A percentile compares a stretch with the other conserved stretches of the same genome.
phyloP scores from a whole-genome alignment of 2,113 vertebrate species.

The Actenoides hombroni region DNA sequence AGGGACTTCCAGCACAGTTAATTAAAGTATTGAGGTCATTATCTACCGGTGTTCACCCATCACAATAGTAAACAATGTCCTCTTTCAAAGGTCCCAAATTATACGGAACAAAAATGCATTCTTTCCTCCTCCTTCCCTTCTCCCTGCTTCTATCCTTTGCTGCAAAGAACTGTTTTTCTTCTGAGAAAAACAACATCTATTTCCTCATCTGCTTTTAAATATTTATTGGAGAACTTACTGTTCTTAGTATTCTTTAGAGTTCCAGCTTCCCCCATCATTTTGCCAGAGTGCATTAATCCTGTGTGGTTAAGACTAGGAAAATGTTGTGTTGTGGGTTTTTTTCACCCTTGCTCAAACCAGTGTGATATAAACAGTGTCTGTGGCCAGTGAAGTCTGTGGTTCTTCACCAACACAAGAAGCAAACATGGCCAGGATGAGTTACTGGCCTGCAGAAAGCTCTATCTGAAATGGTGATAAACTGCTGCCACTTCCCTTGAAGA shows the following conservation, averaged over 20 bases:
- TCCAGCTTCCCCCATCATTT: not conserved
- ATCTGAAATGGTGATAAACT: not conserved
- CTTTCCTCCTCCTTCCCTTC: not conserved
- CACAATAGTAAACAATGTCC: not conserved
- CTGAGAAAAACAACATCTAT: not conserved
- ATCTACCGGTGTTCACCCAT: not conserved
- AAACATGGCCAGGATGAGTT: not conserved
- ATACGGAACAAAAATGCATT: not conserved
- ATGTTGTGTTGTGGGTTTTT: not conserved
- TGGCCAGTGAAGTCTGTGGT: not conserved
- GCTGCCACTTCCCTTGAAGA: not conserved
- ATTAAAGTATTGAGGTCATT: not conserved
- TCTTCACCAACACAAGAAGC: not conserved
- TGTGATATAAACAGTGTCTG: not conserved
- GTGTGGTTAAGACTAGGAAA: not conserved
- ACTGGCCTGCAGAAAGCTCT: not conserved
- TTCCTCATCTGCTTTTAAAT: not conserved
- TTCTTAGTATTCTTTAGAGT: not conserved
- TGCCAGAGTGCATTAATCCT: not conserved
- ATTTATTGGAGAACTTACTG: not conserved
- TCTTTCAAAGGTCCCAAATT: not conserved
- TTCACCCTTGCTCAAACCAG: not conserved
- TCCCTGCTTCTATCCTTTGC: not conserved
- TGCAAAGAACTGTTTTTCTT: not conserved
- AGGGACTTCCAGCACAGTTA: not conserved